Base-by-base conservation (phyloP, 2,888 invertebrate species). In the Sclerodermus sp. region DNA sequence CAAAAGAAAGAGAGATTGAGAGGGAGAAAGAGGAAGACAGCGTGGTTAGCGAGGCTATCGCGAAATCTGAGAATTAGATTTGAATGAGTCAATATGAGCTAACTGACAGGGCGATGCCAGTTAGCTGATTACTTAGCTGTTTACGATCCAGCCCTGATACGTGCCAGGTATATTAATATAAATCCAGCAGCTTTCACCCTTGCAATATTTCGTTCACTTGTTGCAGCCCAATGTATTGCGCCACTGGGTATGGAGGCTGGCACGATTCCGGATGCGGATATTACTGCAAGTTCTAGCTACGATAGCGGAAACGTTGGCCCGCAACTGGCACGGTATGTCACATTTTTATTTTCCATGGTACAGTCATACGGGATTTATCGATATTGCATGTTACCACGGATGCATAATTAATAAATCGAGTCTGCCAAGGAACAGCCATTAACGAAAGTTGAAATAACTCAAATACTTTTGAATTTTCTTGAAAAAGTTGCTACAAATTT, bases 211-310 rank as follows among this genome's bases (percentile, higher is more conserved):
- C 55, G 36, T 49, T 41, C 42, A 40, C 55, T 58, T 66, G 62
- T 75, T 78, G 42, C 79, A 85, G 85, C 81, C 51, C 81, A 82
- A 78, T 85, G 85, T 74, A 80, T 79, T 62, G 80, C 79, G 54
- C 80, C 85, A 40, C 78, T 87, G 68, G 87, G 87, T 49, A 86
- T 87, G 87, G 83, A 86, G 74, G 82, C 82, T 39, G 84, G 84
- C 39, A 80, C 78, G 53, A 86, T 87, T 60, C 80, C 79, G 55
- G 84, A 87, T 74, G 79, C 79, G 58, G 84, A 85, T 73, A 83
- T 87, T 70, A 80, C 82, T 14, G 86, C 86, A 55, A 86, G 85
- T 64, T 85, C 85, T 39, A 83, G 84, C 55, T 87, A 85, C 74
- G 86, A 87, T 73, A 77, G 80, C 62, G 82, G 82, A 57, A 85